Evolutionary conservation across 2,113 vertebrate species (phyloP).

Genomic region (Mobula hypostoma): DNA sequence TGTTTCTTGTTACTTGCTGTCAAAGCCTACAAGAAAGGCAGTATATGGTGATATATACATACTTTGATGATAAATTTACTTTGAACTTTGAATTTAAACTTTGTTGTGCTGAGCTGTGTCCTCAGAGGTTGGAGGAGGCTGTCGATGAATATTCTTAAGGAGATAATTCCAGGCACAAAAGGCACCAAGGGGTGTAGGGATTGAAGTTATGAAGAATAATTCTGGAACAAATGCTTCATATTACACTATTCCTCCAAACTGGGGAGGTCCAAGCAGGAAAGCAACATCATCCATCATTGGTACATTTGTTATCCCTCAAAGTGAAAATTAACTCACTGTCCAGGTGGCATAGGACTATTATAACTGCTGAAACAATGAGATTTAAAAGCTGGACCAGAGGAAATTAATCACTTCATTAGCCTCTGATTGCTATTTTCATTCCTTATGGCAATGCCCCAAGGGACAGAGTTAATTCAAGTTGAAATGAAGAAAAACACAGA

Average conservation of each 20-base stretch:
- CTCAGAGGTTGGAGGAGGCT: too few relatives aligned
- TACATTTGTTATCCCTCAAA: constrained; percentile 3
- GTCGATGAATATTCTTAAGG: too few relatives aligned
- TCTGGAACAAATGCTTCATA: neutral
- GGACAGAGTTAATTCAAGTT: neutral
- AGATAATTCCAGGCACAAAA: too few relatives aligned
- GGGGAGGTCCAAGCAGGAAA: neutral
- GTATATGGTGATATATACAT: too few relatives aligned
- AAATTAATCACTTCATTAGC: constrained; percentile 32
- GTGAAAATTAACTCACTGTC: neutral
- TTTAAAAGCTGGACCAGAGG: constrained; percentile 10
- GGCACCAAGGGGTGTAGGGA: too few relatives aligned
- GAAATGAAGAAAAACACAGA: neutral
- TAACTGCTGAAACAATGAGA: constrained; percentile 14
- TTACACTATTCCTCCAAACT: neutral
- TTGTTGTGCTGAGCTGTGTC: too few relatives aligned
- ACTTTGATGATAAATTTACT: too few relatives aligned
- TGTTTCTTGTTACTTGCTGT: too few relatives aligned
- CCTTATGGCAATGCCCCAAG: neutral
- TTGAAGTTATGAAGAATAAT: neutral
- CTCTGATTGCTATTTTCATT: constrained; percentile 12
- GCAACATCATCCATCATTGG: constrained; percentile 10
- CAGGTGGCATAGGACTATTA: neutral
- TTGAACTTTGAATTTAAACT: too few relatives aligned
- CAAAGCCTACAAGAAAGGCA: too few relatives aligned